Evolutionary conservation across 2,113 vertebrate species (phyloP).

Genomic region (Pithys albifrons): DNA sequence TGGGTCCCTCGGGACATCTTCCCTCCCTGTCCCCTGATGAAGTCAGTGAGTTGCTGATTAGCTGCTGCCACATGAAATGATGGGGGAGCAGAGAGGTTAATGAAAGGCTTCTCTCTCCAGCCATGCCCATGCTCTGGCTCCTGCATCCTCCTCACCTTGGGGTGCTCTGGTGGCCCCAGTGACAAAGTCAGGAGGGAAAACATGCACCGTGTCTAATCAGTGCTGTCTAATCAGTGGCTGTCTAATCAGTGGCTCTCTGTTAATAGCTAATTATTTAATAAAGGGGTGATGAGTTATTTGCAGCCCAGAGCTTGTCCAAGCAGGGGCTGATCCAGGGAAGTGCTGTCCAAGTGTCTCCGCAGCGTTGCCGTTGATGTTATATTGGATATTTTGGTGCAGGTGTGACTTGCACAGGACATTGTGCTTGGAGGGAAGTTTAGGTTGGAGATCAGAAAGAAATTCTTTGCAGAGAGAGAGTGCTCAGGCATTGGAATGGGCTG

Average conservation of each 20-base stretch:
- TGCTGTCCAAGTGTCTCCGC: not conserved
- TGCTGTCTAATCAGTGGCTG: not conserved
- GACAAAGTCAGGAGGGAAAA: slow-evolving; percentile 58
- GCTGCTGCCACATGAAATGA: slow-evolving; percentile 77
- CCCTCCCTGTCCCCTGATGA: slow-evolving; percentile 70
- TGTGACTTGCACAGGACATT: slow-evolving; percentile 35
- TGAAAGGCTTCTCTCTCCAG: slow-evolving; percentile 75
- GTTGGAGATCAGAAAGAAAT: too few species aligned
- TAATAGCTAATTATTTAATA: slow-evolving; percentile 64
- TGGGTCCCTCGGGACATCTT: slow-evolving; percentile 66
- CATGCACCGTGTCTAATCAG: not conserved
- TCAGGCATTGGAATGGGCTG: too few species aligned
- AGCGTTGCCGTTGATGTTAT: slow-evolving; percentile 25
- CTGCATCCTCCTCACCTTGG: slow-evolving; percentile 24
- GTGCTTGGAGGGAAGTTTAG: not conserved
- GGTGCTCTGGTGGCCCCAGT: slow-evolving; percentile 62
- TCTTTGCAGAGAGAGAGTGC: too few species aligned
- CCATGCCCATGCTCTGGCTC: slow-evolving; percentile 32
- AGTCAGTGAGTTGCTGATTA: slow-evolving; percentile 77
- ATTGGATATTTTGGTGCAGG: slow-evolving; percentile 21
- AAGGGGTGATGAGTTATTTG: slow-evolving; percentile 50
- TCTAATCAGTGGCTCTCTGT: slow-evolving; percentile 47
- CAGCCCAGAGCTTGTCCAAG: not conserved
- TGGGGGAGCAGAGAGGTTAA: slow-evolving; percentile 75
- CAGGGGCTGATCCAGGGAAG: not conserved